Base-by-base conservation (phyloP, 2,113 vertebrate genomes). In the Theristicus caerulescens region DNA sequence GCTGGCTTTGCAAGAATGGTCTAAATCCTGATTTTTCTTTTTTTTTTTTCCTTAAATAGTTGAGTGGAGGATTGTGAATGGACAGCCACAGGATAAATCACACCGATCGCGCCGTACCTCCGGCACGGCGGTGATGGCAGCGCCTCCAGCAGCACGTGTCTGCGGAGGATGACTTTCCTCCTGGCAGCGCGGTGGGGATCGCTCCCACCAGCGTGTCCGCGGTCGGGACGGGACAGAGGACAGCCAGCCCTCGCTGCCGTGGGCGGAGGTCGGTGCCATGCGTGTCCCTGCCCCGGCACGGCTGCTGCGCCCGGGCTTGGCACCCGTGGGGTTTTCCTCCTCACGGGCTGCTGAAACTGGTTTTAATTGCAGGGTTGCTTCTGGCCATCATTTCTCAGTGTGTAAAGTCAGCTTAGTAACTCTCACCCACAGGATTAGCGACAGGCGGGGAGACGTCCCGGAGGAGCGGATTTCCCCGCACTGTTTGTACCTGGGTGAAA, bases 351-450 rank as follows among this genome's bases (percentile, higher is more conserved):
- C 88, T 88, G 92, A 42, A 82, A 86, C 90, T 88, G 88, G 85
- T 88, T 96, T 90, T 92, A 74, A 77, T 90, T 73, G 88, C 72
- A 58, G 51, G 64, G 64, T 62, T 93, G 94, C 93, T 94, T 32
- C 92, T 80, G 82, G 91, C 92, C 79, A 73, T 87, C 67, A 2
- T 77, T 96, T 86, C 93, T 90, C 3, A 0, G 24, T 4, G 38
- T 46, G 62, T 36, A 52, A 61, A 77, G 66, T 11, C 90, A 55
- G 59, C 10, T 31, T 36, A 29, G 90, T 52, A 88, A n/a, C 79
- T 70, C 72, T 82, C 80, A 25, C 17, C 46, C 51, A 2, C 2
- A 22, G 85, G 85, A 92, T 90, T 62, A 78, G 82, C 2, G 51
- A 76, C 67, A 58, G 86, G 71, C 19, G 0, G 40, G 78, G 77